phyloP scores from a whole-genome alignment of 2,113 vertebrate genomes.

The Pedetes capensis region DNA sequence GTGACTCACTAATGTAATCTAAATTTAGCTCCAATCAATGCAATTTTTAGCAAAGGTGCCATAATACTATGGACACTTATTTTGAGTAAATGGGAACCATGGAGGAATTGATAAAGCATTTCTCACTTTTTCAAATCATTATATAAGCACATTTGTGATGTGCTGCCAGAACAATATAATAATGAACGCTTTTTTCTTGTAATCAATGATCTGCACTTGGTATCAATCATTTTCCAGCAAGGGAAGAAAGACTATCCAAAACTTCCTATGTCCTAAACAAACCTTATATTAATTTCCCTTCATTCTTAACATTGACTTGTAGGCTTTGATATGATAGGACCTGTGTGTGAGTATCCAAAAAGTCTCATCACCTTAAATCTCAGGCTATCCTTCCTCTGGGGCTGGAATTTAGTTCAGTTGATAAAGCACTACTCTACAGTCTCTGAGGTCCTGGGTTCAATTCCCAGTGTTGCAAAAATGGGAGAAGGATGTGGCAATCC shows the following conservation, averaged over 20 bases:
- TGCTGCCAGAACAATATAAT: neutral
- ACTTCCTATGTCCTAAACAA: neutral
- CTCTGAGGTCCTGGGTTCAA: too few species aligned
- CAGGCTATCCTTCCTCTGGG: neutral
- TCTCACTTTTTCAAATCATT: neutral
- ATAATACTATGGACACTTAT: neutral
- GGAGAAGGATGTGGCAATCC: too few species aligned
- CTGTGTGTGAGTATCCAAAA: neutral
- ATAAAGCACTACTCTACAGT: too few species aligned
- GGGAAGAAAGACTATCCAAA: neutral
- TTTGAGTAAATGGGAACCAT: neutral
- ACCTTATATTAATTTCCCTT: neutral
- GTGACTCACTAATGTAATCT: neutral
- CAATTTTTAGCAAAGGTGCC: neutral
- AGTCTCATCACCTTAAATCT: neutral
- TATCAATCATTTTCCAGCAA: neutral
- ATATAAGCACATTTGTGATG: neutral
- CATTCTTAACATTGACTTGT: neutral
- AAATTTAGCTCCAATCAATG: neutral
- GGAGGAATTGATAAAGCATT: neutral
- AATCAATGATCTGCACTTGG: neutral
- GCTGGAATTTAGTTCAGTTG: too few species aligned
- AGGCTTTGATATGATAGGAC: neutral
- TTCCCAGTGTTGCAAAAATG: too few species aligned
- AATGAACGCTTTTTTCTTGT: neutral